Evolutionary conservation across 1,140 invertebrate species (phyloP).

Genomic region (Zeugodacus cucurbitae): DNA sequence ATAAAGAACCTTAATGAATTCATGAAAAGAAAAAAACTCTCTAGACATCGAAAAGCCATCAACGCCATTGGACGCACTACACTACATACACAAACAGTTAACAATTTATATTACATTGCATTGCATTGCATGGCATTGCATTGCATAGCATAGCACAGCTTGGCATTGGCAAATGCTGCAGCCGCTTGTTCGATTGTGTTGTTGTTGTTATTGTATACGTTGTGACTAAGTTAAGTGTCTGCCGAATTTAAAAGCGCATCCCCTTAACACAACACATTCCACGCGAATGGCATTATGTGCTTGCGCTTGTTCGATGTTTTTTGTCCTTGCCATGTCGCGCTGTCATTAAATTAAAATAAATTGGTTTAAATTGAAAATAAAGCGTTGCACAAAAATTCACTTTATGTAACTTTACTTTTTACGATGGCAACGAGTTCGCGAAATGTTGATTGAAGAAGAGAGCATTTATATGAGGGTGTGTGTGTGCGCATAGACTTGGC

Average conservation of each 20-base stretch:
- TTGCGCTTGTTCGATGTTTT: neutral
- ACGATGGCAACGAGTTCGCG: neutral
- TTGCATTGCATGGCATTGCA: neutral
- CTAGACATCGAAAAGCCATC: neutral
- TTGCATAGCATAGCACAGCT: neutral
- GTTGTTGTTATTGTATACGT: neutral
- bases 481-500: neutral
- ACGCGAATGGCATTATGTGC: neutral
- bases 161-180: neutral
- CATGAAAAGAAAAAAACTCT: neutral
- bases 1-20: neutral
- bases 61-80: neutral
- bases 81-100: neutral
- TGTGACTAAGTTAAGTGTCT: neutral
- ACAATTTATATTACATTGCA: neutral
- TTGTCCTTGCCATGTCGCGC: neutral
- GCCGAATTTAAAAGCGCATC: neutral
- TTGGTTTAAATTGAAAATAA: conserved; percentile 39
- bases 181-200: neutral
- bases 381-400: conserved; percentile 20
- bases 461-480: neutral
- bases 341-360: conserved; percentile 31
- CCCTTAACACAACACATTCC: neutral
- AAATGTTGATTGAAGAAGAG: conserved; percentile 17
- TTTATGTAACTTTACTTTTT: neutral